A percentile compares a stretch with the other conserved stretches of the same genome.
phyloP scores from a whole-genome alignment of 2,797 vertebrate genomes.

The Spheniscus humboldti region DNA sequence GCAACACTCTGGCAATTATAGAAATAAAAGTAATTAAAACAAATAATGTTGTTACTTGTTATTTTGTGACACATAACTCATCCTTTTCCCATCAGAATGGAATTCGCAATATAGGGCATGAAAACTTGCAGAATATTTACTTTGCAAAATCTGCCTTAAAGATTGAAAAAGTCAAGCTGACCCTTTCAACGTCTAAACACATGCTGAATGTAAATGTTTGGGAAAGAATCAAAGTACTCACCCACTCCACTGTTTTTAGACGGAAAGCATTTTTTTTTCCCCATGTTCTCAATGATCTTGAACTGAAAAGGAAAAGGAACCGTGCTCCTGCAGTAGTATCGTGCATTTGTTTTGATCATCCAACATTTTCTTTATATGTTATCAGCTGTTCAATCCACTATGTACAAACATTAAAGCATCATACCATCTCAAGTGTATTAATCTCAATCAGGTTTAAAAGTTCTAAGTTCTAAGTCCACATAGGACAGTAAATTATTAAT shows the following conservation, averaged over 20 bases:
- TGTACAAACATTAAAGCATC: neutral
- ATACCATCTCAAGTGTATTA: neutral
- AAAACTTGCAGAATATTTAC: neutral
- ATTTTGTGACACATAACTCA: neutral
- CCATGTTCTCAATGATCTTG: neutral
- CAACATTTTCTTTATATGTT: neutral
- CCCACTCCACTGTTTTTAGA: neutral
- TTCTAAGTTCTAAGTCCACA: neutral
- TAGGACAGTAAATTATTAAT: neutral
- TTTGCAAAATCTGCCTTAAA: neutral
- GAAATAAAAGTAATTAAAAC: neutral
- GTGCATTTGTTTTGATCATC: neutral
- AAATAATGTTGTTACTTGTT: neutral
- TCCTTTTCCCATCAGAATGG: neutral
- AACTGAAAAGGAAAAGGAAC: neutral
- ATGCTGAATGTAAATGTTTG: neutral
- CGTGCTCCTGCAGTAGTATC: neutral
- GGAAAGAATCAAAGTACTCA: neutral
- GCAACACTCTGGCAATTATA: neutral
- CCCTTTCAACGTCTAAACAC: neutral
- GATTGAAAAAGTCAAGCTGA: neutral
- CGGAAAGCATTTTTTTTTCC: neutral
- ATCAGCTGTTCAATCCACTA: neutral
- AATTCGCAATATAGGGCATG: neutral
- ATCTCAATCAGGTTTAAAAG: neutral